Percentiles rank a stretch among this genome's conserved stretches.
Conservation (phyloP, 2,113 vertebrate species). For the Mustela lutreola region DNA sequence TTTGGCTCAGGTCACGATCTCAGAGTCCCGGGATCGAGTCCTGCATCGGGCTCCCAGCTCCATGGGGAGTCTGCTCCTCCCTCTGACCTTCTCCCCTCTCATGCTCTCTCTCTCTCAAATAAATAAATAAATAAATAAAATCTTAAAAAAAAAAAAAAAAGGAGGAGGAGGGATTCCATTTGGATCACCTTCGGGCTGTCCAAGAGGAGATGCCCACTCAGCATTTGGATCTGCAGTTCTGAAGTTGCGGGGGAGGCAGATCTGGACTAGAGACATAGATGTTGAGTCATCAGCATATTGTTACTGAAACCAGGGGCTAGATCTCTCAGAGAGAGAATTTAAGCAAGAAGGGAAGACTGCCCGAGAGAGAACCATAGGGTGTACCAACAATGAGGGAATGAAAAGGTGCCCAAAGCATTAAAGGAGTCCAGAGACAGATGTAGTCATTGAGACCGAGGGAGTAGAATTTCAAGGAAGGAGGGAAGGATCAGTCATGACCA, state of each 20-base stretch:
- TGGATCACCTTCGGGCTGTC: fast-evolving
- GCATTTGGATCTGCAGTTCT: not conserved
- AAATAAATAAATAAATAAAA: no score
- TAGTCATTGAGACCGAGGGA: not conserved
- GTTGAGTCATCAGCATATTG: not conserved
- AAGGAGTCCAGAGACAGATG: not conserved
- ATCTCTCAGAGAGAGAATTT: not conserved
- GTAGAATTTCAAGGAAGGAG: not conserved
- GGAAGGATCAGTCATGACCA: not conserved
- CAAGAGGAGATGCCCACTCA: not conserved
- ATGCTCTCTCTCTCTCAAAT: no score
- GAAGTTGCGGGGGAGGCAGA: not conserved
- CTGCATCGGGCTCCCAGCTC: no score
- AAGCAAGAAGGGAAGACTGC: not conserved
- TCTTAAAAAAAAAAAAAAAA: not conserved
- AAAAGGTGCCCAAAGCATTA: not conserved
- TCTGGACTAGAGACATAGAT: not conserved
- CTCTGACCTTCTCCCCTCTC: no score
- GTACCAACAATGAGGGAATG: not conserved
- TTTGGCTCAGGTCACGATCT: no score
- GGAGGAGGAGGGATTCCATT: not conserved
- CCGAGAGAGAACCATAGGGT: not conserved
- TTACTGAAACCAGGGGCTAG: not conserved
- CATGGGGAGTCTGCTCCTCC: no score
- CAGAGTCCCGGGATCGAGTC: no score